These are phyloP conservation scores for Eledona agricola DNA, from an alignment of 2,888 invertebrate species.

Conservation along the genomic window DNA sequence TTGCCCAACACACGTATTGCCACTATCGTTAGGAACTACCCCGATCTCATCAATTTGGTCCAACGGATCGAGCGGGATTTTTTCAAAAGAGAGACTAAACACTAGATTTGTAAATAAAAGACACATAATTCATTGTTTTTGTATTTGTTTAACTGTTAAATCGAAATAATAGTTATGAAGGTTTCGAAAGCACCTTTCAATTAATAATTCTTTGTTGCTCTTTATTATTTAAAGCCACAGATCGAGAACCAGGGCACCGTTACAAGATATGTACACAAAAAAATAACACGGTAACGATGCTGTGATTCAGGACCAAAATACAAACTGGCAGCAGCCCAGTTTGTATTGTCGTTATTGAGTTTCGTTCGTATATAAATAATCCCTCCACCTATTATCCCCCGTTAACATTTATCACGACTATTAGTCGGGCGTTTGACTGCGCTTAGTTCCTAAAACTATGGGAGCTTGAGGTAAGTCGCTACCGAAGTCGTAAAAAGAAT, in stretches of 20 bases:
- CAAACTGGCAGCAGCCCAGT: constrained; percentile 22
- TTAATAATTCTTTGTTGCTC: constrained; percentile 31
- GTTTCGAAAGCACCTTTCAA: constrained; percentile 36
- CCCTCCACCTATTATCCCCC: constrained; percentile 44
- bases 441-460: constrained; percentile 23
- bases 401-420: constrained; percentile 42
- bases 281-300: constrained; percentile 52
- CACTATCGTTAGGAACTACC: constrained; percentile 79
- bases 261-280: constrained; percentile 48
- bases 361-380: constrained; percentile 38
- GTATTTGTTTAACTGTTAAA: constrained; percentile 31
- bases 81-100: constrained; percentile 66
- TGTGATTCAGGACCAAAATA: constrained; percentile 59
- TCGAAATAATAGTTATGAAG: constrained; percentile 21
- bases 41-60: constrained; percentile 82
- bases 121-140: constrained; percentile 16
- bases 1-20: constrained; percentile 85
- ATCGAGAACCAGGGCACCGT: constrained; percentile 58
- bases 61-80: constrained; percentile 84
- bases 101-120: constrained; percentile 29
- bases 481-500: constrained; percentile 9
- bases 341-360: constrained; percentile 39
- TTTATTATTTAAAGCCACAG: constrained; percentile 30
- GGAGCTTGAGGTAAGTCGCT: constrained; percentile 34
- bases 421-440: no score